A percentile compares a stretch with the other conserved stretches of the same genome.
These are phyloP conservation scores for Arctopsyche grandis DNA, from an alignment of 1,140 invertebrate genomes.

Conservation along the genomic window DNA sequence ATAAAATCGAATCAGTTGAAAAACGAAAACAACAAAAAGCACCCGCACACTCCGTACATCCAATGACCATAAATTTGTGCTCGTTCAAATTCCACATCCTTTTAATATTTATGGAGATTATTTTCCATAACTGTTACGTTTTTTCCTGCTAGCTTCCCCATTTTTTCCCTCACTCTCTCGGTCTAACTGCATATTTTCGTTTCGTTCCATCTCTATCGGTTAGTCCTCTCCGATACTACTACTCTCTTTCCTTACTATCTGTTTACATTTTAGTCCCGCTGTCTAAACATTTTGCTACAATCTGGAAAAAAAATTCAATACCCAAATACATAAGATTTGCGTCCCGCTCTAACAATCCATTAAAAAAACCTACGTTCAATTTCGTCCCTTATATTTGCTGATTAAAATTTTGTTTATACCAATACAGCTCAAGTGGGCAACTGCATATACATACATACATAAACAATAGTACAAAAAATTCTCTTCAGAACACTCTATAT, in stretches of 20 bases:
- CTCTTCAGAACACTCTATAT: no score
- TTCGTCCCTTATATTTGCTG: background rate
- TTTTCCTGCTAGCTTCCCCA: conserved; percentile 2
- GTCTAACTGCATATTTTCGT: background rate
- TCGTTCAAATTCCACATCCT: conserved; percentile 27
- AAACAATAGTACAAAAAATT: no score
- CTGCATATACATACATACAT: no score
- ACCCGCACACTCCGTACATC: conserved; percentile 25
- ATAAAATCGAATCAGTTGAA: conserved; percentile 6
- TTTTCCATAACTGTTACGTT: conserved; percentile 39
- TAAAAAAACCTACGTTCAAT: background rate
- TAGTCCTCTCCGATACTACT: no score
- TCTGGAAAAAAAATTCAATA: background rate
- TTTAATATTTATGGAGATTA: conserved; percentile 45
- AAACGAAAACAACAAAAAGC: background rate
- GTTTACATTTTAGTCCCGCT: background rate
- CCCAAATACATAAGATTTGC: conserved; percentile 2
- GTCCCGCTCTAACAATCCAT: background rate
- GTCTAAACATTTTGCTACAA: background rate
- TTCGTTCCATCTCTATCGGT: background rate
- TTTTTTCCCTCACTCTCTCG: conserved; percentile 4
- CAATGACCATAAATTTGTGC: conserved; percentile 41
- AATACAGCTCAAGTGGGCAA: no score
- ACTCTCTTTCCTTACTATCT: background rate
- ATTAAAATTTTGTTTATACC: no score